Evolutionary conservation across 2,113 vertebrate species (phyloP).

Genomic region (Zosterops borbonicus): DNA sequence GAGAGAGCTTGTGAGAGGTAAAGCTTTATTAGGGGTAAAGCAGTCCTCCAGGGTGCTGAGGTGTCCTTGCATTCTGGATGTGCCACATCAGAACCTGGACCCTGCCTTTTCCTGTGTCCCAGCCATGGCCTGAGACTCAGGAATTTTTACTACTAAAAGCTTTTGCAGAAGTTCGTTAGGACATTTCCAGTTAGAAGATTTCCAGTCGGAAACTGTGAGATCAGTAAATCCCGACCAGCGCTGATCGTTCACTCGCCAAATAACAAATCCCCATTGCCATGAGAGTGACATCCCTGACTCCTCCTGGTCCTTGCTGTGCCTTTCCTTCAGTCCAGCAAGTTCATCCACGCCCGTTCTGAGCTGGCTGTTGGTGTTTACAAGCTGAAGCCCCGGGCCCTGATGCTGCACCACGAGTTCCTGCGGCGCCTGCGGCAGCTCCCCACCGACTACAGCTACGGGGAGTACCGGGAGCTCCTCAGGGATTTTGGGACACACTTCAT

Average conservation of each 20-base stretch:
- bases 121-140: not conserved
- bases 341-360: conserved; percentile 78
- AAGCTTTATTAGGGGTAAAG: not conserved
- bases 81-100: not conserved
- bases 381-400: conserved; percentile 78
- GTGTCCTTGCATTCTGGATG: not conserved
- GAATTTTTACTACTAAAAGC: not conserved
- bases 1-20: not conserved
- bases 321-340: conserved; percentile 77
- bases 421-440: conserved; percentile 81
- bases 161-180: not conserved
- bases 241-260: not conserved
- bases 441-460: conserved; percentile 82
- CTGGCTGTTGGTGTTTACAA: conserved; percentile 83
- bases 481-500: conserved; percentile 92
- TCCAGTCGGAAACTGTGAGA: not conserved
- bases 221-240: rapidly evolving
- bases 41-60: not conserved
- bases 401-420: conserved; percentile 89
- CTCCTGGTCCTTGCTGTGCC: not conserved
- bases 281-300: not conserved
- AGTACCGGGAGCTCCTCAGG: conserved; percentile 86
- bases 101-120: not conserved
- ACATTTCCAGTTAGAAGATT: not conserved
- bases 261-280: rapidly evolving